Conservation (phyloP, 2,888 invertebrate genomes). For the Hydrotaea diabolus region DNA sequence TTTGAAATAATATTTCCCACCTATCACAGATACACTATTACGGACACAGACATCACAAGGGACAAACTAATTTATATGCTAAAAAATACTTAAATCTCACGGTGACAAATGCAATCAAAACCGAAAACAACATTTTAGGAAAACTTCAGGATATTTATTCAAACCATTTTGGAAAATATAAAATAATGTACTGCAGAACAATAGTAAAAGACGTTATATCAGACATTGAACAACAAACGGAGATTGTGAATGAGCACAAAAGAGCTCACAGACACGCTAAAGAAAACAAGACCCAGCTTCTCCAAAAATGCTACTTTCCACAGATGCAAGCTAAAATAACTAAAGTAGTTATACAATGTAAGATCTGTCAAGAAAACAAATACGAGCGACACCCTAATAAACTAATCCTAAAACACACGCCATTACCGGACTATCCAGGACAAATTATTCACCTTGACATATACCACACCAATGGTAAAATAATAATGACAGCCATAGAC, state of each 20-base stretch:
- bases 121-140: not conserved
- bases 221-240: not conserved
- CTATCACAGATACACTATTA: too few relatives aligned
- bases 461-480: not conserved
- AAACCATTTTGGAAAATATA: not conserved
- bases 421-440: not conserved
- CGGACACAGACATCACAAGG: too few relatives aligned
- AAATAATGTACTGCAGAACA: too few relatives aligned
- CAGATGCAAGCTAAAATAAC: not conserved
- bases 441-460: not conserved
- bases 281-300: conserved; percentile 37
- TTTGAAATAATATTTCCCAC: too few relatives aligned
- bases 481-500: not conserved
- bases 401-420: not conserved
- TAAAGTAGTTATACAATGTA: not conserved
- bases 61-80: too few relatives aligned
- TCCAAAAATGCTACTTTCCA: conserved; percentile 53
- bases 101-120: not conserved
- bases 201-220: too few relatives aligned
- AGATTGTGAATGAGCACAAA: not conserved
- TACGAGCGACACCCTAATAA: conserved; percentile 45
- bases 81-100: not conserved
- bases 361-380: not conserved
- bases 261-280: conserved; percentile 9
- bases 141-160: conserved; percentile 12